Base-by-base conservation (phyloP, 1,140 invertebrate genomes). In the Leptopilina clavipes region DNA sequence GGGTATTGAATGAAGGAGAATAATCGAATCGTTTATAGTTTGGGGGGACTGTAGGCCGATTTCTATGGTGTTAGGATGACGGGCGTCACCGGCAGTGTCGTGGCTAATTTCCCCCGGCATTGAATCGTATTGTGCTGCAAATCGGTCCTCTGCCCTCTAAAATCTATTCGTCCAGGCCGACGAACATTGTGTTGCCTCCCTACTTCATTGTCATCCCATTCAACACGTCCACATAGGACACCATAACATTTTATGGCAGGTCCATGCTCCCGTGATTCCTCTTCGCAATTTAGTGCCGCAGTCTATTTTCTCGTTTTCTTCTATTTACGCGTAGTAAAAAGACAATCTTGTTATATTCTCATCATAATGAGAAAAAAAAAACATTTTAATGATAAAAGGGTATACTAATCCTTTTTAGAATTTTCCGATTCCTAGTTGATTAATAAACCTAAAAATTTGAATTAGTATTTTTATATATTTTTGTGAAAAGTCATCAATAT, bases 71-170 rank as follows among this genome's bases (percentile, higher is more conserved):
- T 81, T 81, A 76, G 82, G 73, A 52, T 87, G 87, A 88, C 84
- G 85, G 81, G 85, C 86, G 86, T 88, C 87, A 88, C 79, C 81
- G 79, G 76, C 83, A 88, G 87, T 76, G 78, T 82, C 85, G 85
- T 84, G 85, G 85, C 85, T 87, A 87, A 88, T 88, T 88, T 87
- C 76, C 85, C 85, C 79, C 86, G 80, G 82, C 82, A 87, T 88
- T 87, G 86, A 87, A 77, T 79, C 77, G 87, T 83, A 87, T 88
- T 88, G 87, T 88, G 81, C 83, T 86, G 83, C 80, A 87, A 87
- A 86, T 86, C 84, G 84, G 83, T 75, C 84, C 83, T 83, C 80
- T 77, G 79, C 72, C 80, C 83, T 76, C 76, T 65, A 45, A 56
- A 77, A 79, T 80, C 77, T 73, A 77, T 80, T 76, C 78, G 73